Base-by-base conservation (phyloP, 2,113 vertebrate species). In the Thunnus maccoyii region DNA sequence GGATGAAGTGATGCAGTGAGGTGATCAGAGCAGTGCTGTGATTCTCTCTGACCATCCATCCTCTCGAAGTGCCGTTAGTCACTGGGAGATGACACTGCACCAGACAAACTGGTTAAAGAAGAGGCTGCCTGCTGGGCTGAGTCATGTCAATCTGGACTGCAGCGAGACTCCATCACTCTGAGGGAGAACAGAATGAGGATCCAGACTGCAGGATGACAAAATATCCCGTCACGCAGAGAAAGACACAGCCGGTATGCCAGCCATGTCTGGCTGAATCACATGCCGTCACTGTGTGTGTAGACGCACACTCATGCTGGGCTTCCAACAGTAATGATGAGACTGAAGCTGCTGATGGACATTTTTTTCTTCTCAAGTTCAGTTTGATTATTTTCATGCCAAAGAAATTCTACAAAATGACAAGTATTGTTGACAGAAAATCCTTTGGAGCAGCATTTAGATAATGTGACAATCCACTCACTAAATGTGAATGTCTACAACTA, bases 261-360 rank as follows among this genome's bases (percentile, higher is more conserved):
- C 76, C 80, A 71, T 54, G 87, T 89, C 84, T 89, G 80, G 83
- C 80, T 86, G 77, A 82, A 51, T 88, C 86, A 90, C 78, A 48
- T 54, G 0, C 1, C 3, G 7, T 61, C 74, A 52, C 14, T 4
- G 3, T 4, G 8, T 51, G 63, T 15, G 3, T 65, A 86, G 67
- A 70, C 54, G 8, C 74, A 80, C 58, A 47, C 63, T 78, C 70
- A 50, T 17, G 32, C 47, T 36, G 9, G 44, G 5, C 58, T 30
- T 68, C 32, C 14, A 69, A n/a, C 72, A 56, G 67, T 2, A 68
- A 78, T 69, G 41, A 70, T 10, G 22, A 36, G 55, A 60, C 81
- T 11, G 9, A 22, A 48, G 51, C 75, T 54, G 32, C 54, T 61
- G 36, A 57, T 25, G 11, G 32, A 48, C 0, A 3, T 32, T 47